Conservation (phyloP, 2,888 invertebrate genomes). For the Tipula vernalis region DNA sequence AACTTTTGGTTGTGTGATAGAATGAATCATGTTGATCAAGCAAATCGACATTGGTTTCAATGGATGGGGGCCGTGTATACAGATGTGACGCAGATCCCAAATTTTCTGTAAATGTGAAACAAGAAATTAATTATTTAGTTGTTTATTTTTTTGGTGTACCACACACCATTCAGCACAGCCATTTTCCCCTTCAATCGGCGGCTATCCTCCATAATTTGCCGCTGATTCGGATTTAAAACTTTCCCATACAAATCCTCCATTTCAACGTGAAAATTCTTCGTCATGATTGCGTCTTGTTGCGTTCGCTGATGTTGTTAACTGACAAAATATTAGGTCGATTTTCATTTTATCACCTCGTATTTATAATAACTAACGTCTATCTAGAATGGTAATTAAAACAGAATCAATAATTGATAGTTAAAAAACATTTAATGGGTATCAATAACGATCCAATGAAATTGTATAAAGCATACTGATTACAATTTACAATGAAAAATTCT, state of each 20-base stretch:
- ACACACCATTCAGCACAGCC: slow-evolving; percentile 15
- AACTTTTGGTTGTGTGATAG: slow-evolving; percentile 55
- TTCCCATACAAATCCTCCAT: not conserved
- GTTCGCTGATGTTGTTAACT: not conserved
- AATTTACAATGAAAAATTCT: too few species aligned
- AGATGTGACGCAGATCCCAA: slow-evolving; percentile 22
- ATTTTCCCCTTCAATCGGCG: slow-evolving; percentile 28
- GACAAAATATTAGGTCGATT: not conserved
- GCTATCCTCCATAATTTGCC: slow-evolving; percentile 32
- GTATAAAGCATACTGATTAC: not conserved
- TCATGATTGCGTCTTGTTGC: not conserved
- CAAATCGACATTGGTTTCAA: slow-evolving; percentile 41
- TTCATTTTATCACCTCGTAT: not conserved
- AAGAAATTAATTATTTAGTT: not conserved
- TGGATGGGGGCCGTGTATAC: slow-evolving; percentile 35
- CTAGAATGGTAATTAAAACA: not conserved
- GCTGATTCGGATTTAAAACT: slow-evolving; percentile 35
- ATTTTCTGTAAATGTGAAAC: not conserved
- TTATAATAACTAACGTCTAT: not conserved
- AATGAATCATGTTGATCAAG: slow-evolving; percentile 57
- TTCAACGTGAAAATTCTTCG: not conserved
- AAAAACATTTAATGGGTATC: not conserved
- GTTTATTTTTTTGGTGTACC: not conserved
- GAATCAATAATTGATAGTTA: not conserved
- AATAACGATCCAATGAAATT: not conserved